phyloP scores from a whole-genome alignment of 2,888 invertebrate genomes.

The Polyommatus icarus region DNA sequence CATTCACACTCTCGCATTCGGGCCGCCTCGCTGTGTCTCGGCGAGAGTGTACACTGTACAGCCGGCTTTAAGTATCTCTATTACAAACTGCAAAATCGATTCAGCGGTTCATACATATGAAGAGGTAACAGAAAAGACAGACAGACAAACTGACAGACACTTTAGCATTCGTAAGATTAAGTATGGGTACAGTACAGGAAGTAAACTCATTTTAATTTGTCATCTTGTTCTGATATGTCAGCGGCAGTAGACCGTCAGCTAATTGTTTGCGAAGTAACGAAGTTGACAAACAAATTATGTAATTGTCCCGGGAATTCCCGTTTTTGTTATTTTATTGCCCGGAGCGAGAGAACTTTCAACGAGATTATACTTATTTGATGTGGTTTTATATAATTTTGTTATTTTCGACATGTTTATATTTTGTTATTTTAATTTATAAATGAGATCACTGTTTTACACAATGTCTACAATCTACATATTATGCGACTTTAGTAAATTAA shows the following conservation, averaged over 20 bases:
- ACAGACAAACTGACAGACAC: too few species aligned
- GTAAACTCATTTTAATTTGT: conserved; percentile 3
- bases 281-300: conserved; percentile 22
- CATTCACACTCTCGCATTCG: too few species aligned
- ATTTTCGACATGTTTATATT: background rate
- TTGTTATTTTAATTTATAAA: background rate
- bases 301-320: conserved; percentile 12
- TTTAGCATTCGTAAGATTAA: background rate
- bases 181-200: background rate
- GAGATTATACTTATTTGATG: conserved; percentile 2
- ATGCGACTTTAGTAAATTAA: too few species aligned
- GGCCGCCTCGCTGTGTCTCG: too few species aligned
- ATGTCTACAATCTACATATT: too few species aligned
- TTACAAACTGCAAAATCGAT: too few species aligned
- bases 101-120: too few species aligned
- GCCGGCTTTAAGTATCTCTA: too few species aligned
- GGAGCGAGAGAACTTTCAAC: conserved; percentile 7
- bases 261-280: conserved; percentile 17
- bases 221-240: conserved; percentile 10
- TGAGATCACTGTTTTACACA: too few species aligned
- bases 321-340: conserved; percentile 22
- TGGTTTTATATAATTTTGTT: background rate
- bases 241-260: conserved; percentile 4
- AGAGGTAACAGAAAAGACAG: too few species aligned
- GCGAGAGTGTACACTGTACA: too few species aligned